A percentile compares a stretch with the other conserved stretches of the same genome.
Evolutionary conservation across 2,113 vertebrate genomes (phyloP).

Genomic region (Ranitomeya imitator): DNA sequence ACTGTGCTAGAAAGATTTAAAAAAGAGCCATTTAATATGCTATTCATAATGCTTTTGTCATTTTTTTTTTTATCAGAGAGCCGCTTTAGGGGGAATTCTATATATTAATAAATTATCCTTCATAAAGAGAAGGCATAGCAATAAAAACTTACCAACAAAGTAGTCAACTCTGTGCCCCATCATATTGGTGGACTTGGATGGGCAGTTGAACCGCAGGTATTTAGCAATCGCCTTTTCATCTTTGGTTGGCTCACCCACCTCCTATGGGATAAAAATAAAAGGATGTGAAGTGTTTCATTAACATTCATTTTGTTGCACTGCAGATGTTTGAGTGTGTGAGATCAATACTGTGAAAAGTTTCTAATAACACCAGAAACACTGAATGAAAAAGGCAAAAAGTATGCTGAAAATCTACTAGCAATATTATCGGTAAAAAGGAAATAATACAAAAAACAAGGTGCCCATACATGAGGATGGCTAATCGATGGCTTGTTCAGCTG

Average conservation of each 20-base stretch:
- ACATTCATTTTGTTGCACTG: background rate
- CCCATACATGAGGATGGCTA: no score
- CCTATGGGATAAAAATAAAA: constrained; percentile 70
- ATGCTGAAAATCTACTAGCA: background rate
- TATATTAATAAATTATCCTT: no score
- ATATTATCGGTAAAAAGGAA: no score
- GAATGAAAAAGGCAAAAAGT: background rate
- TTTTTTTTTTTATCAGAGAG: no score
- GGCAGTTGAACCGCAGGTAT: constrained; percentile 96
- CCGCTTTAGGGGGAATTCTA: no score
- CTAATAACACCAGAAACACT: background rate
- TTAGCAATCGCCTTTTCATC: constrained; percentile 98
- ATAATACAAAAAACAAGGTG: no score
- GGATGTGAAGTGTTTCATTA: background rate
- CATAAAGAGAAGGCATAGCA: no score
- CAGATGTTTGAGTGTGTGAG: background rate
- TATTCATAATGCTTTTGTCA: no score
- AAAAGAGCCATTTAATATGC: no score
- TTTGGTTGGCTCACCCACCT: constrained; percentile 96
- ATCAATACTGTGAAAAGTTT: background rate
- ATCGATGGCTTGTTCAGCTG: no score
- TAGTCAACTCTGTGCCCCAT: constrained; percentile 97
- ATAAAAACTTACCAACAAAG: constrained; percentile 82
- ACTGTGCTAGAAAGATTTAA: no score
- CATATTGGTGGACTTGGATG: constrained; percentile 98